Evolutionary conservation across 2,888 invertebrate species (phyloP), one percentile per base, ranked within the genome.

Genomic region (Ditula angustiorana): DNA sequence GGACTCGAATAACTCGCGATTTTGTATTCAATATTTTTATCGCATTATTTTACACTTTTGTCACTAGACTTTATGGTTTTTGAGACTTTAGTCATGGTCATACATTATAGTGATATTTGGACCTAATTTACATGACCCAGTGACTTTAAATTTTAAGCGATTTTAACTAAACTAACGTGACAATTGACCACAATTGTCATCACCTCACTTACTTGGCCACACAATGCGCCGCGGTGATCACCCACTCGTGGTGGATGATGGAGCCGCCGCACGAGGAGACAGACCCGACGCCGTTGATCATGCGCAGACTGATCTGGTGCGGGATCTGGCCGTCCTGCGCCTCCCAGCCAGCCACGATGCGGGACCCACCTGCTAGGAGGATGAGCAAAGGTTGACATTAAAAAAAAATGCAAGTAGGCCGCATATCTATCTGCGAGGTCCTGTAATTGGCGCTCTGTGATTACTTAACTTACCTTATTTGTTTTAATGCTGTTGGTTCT

Each of bases 321-420:
- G 90, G 89, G 61, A 88, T 69, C 80, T 88, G 86, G 1, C 86
- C 87, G 0, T 70, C 69, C 1, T 57, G 23, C 0, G 90, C 88
- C 49, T 87, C 87, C 88, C 87, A 90, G 73, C 90, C 90, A 30
- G 88, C 80, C 10, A 85, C 77, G 55, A 86, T 85, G 4, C 83
- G 76, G 3, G 73, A 64, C 2, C 68, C 70, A 0, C 47, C 52
- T 47, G 57, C 59, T 52, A 57, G 2, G 19, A n/a, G n/a, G 33
- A 53, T 24, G 2, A 26, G 26, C 26, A 26, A 26, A 26, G 2
- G 2, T n/a, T n/a, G n/a, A n/a, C n/a, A 33, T 33, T 41, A 13
- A 16, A 16, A 5, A 41, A 2, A 41, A 41, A 16, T 16, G 8
- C 5, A 5, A 26, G 21, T 4, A 21, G 8, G 4, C 19, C 5